Conservation (phyloP, 2,888 invertebrate species). For the Chromoteleia sp. region DNA sequence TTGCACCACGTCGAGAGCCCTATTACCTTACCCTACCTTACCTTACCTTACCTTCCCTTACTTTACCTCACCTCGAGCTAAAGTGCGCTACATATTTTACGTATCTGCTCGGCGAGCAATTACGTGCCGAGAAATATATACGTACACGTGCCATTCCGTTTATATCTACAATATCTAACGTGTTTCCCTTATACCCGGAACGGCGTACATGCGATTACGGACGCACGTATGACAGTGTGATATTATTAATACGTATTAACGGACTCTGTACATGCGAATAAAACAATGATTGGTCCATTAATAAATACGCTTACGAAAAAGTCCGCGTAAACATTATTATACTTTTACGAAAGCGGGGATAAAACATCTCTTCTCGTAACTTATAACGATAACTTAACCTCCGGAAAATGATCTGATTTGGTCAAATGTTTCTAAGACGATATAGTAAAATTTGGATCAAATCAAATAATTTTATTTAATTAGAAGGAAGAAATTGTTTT, state of each 20-base stretch:
- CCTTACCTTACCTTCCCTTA: conserved; percentile 71
- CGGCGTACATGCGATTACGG: conserved; percentile 5
- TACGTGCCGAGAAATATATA: conserved; percentile 57
- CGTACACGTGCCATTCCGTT: conserved; percentile 60
- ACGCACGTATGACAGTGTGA: conserved; percentile 19
- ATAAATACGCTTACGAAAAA: not conserved
- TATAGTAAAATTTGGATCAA: too few relatives aligned
- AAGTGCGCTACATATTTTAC: conserved; percentile 65
- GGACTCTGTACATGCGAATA: not conserved
- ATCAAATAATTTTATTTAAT: too few relatives aligned
- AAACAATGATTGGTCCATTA: not conserved
- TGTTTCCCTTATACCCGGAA: conserved; percentile 28
- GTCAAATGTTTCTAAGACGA: too few relatives aligned
- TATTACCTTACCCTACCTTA: conserved; percentile 75
- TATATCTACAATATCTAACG: conserved; percentile 63
- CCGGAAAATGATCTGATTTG: too few relatives aligned
- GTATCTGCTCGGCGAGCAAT: conserved; percentile 66
- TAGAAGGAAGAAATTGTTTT: too few relatives aligned
- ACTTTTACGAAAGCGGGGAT: too few relatives aligned
- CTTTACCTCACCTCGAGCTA: conserved; percentile 54
- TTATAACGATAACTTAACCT: too few relatives aligned
- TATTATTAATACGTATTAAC: not conserved
- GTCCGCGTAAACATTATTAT: too few relatives aligned
- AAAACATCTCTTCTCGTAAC: too few relatives aligned
- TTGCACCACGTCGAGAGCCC: conserved; percentile 72